These are phyloP conservation scores for Pegoplata infirma DNA, from an alignment of 2,888 invertebrate species.

Conservation along the genomic window DNA sequence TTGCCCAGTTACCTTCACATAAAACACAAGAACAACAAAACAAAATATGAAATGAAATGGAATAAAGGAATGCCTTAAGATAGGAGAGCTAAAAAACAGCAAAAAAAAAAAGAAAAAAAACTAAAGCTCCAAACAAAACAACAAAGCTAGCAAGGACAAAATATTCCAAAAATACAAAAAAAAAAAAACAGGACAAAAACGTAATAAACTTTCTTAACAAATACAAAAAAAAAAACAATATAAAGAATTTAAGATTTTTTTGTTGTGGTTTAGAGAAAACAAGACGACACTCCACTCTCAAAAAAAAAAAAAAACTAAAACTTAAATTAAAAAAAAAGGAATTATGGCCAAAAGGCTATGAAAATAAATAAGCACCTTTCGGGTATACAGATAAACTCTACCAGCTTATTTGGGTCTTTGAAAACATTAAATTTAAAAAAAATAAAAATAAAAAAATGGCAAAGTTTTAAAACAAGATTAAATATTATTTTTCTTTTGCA, in stretches of 20 bases:
- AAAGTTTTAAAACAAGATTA: background rate
- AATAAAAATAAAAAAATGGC: background rate
- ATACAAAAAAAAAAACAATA: background rate
- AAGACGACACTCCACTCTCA: background rate
- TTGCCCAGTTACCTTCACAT: background rate
- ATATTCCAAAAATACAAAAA: conserved; percentile 39
- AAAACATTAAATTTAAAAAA: background rate
- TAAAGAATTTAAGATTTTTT: conserved; percentile 18
- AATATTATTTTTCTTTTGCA: background rate
- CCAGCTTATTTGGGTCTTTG: background rate
- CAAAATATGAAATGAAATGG: background rate
- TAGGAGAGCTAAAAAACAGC: background rate
- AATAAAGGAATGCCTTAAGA: background rate
- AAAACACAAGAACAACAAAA: background rate
- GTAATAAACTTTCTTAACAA: conserved; percentile 42
- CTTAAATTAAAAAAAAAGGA: conserved; percentile 15
- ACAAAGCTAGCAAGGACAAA: background rate
- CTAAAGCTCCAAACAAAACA: background rate
- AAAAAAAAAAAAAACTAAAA: background rate
- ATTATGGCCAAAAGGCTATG: conserved; percentile 39
- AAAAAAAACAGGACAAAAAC: conserved; percentile 3
- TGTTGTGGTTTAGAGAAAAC: background rate
- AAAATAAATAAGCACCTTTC: conserved; percentile 43
- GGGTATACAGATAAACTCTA: background rate
- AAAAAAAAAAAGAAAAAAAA: background rate